A percentile compares a stretch with the other conserved stretches of the same genome.
Evolutionary conservation across 2,888 invertebrate genomes (phyloP).

Genomic region (Periphyllus acericola): DNA sequence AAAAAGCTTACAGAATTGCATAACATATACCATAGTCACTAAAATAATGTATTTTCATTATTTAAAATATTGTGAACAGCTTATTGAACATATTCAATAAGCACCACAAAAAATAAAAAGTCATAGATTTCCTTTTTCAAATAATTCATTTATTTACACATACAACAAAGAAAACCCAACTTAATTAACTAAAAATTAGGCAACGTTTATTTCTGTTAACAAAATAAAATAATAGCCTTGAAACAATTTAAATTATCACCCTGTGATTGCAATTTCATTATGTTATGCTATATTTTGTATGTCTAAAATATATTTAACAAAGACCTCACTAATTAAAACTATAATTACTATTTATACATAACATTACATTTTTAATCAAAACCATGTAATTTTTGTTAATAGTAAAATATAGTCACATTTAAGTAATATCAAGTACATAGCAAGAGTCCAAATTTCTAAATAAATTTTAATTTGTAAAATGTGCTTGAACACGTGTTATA

Average conservation of each 20-base stretch:
- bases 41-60: no score
- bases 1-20: no score
- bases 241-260: conserved; percentile 57
- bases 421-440: background rate
- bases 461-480: background rate
- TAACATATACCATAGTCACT: no score
- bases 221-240: conserved; percentile 40
- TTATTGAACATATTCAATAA: no score
- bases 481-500: background rate
- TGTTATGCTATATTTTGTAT: background rate
- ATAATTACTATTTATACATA: conserved; percentile 24
- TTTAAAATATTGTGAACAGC: no score
- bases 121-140: conserved; percentile 32
- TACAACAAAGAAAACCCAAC: conserved; percentile 54
- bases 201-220: conserved; percentile 43
- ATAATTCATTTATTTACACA: conserved; percentile 59
- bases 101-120: conserved; percentile 30
- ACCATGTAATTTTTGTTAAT: conserved; percentile 24
- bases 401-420: conserved; percentile 14
- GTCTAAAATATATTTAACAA: conserved; percentile 12
- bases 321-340: background rate
- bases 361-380: conserved; percentile 8
- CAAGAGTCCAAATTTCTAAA: conserved; percentile 11
- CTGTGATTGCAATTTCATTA: conserved; percentile 49
- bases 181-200: conserved; percentile 54